A percentile compares a stretch with the other conserved stretches of the same genome.
Conservation (phyloP, 2,113 vertebrate genomes). For the Tenebrosternarchus preto region DNA sequence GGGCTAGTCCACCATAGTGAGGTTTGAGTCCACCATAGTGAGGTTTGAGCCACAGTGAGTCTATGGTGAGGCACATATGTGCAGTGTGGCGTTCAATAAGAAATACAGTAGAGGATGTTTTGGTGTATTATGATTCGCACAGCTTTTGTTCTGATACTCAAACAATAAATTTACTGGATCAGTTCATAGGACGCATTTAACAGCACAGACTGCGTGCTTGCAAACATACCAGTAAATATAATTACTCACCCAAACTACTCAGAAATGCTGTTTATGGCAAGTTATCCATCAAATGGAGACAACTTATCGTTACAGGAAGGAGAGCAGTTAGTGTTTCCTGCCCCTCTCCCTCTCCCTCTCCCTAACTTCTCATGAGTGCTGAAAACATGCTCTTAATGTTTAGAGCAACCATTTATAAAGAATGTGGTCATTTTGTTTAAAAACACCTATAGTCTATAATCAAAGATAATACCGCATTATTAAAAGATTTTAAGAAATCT, state of each 20-base stretch:
- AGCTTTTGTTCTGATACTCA: not conserved
- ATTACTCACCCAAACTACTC: not conserved
- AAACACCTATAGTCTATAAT: too few relatives aligned
- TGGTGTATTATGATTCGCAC: not conserved
- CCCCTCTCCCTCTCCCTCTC: constrained; percentile 13
- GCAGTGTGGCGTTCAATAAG: not conserved
- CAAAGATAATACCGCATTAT: too few relatives aligned
- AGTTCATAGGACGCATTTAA: not conserved
- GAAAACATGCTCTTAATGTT: not conserved
- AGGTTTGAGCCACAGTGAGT: not conserved
- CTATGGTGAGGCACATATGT: not conserved
- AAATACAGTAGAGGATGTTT: not conserved
- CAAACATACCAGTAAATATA: not conserved
- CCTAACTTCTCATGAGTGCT: constrained; percentile 8
- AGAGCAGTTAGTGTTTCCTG: constrained; percentile 35
- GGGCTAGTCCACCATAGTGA: not conserved
- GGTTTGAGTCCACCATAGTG: not conserved
- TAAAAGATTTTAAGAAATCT: too few relatives aligned
- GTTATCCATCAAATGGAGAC: constrained; percentile 21
- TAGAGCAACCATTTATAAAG: not conserved
- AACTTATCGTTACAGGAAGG: constrained; percentile 37
- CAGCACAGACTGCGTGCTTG: too few relatives aligned
- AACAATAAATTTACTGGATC: not conserved
- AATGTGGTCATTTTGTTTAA: not conserved
- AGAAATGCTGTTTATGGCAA: constrained; percentile 23